Evolutionary conservation across 1,140 invertebrate genomes (phyloP).

Genomic region (Portunus trituberculatus): DNA sequence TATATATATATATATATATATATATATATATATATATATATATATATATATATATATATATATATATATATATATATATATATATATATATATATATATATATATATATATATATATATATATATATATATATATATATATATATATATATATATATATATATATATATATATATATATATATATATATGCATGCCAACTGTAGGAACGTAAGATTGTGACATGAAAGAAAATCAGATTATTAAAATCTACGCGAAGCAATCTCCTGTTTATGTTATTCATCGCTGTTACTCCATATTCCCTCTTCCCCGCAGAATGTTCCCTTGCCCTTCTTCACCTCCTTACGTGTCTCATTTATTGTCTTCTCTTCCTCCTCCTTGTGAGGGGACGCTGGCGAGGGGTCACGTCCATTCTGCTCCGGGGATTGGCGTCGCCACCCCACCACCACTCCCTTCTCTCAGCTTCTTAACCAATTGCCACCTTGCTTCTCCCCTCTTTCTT

Average conservation of each 20-base stretch:
- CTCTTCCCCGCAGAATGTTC: conserved; percentile 6
- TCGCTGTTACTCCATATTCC: not conserved
- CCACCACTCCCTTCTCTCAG: conserved; percentile 1
- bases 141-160: conserved; percentile 61
- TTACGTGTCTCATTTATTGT: not conserved
- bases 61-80: conserved; percentile 50
- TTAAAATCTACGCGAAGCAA: not conserved
- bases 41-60: not conserved
- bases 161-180: conserved; percentile 58
- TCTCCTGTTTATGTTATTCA: not conserved
- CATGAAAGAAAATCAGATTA: not conserved
- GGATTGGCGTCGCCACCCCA: conserved; percentile 21
- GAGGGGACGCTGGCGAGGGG: not conserved
- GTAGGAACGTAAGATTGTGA: not conserved
- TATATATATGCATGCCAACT: not conserved
- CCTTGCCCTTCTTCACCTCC: conserved; percentile 17
- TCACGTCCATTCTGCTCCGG: not conserved
- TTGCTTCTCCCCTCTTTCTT: conserved; percentile 47
- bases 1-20: no score
- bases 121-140: conserved; percentile 61
- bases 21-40: no score
- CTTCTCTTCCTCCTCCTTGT: conserved; percentile 35
- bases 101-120: conserved; percentile 60
- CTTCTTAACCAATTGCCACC: conserved; percentile 49
- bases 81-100: conserved; percentile 42